Evolutionary conservation across 1,140 invertebrate genomes (phyloP), one percentile per base, ranked within the genome.

Genomic region (Metopolophium dirhodum): DNA sequence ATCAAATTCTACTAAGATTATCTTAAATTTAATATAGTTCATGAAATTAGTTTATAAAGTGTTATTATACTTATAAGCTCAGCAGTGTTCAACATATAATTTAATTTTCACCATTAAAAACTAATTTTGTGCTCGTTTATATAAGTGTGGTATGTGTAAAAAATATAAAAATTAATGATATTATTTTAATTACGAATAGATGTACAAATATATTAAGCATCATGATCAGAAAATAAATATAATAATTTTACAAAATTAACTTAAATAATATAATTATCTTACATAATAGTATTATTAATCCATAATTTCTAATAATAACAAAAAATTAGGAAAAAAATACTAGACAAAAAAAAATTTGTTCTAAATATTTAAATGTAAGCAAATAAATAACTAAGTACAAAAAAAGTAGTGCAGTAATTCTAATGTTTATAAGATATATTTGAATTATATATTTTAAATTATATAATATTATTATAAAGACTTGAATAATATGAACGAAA

Each of bases 361-460:
- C n/a, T n/a, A n/a, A 87, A n/a, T 23, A 51, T 51, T 89, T 89
- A 89, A 89, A 54, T 37, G 49, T 89, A 51, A 87, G 35, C 8
- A 90, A n/a, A n/a, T n/a, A n/a, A n/a, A 90, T 68, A 35, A 89
- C n/a, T 89, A 30, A 26, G 23, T 45, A 90, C 30, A 4, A 14
- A 90, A 89, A 41, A 89, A 37, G 23, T 49, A 35, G 30, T 22
- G 51, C 30, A 35, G 22, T 47, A 88, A 51, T 51, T 35, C 6
- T 90, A 54, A 41, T 57, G 35, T 14, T 57, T 61, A 57, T 41
- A 57, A 26, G 23, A 90, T 68, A 90, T 18, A 90, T 61, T 68
- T 61, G 61, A 68, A 90, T 37, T 37, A 37, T 61, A 68, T 68
- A 68, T 45, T 61, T 90, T 1, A 47, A 45, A 57, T 88, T 23